These are phyloP conservation scores for Fistularia commersonii DNA, from an alignment of 2,797 vertebrate genomes.

Conservation along the genomic window DNA sequence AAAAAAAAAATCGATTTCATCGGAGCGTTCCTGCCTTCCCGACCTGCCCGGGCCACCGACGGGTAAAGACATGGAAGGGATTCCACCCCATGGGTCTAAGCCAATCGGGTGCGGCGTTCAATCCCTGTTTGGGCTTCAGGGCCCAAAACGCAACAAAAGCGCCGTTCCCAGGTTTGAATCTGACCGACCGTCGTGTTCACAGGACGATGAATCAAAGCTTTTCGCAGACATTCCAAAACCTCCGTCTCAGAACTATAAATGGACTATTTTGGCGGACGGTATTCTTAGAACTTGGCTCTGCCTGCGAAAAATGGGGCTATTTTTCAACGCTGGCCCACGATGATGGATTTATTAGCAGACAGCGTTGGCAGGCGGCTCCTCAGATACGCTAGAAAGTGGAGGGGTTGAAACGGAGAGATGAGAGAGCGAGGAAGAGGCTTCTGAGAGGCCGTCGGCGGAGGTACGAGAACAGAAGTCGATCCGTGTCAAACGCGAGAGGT, in stretches of 20 bases:
- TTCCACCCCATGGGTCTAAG: not conserved
- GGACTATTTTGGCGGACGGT: conserved; percentile 48
- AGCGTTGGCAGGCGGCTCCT: conserved; percentile 34
- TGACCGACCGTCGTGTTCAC: conserved; percentile 12
- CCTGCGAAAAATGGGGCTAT: conserved; percentile 47
- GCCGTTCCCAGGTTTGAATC: not conserved
- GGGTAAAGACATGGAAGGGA: too few species aligned
- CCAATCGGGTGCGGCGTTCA: not conserved
- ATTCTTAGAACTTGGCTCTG: conserved; percentile 55
- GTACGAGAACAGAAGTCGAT: conserved; percentile 9
- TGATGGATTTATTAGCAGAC: conserved; percentile 43
- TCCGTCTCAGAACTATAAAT: conserved; percentile 52
- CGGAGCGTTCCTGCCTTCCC: too few species aligned
- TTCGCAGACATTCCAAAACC: conserved; percentile 49
- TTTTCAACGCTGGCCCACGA: conserved; percentile 40
- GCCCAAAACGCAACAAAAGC: too few species aligned
- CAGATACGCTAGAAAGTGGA: conserved; percentile 23
- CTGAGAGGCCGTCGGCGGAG: conserved; percentile 15
- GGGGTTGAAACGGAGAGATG: conserved; percentile 21
- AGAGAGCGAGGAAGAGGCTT: conserved; percentile 13
- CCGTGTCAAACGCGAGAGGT: conserved; percentile 1
- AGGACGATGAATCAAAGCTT: conserved; percentile 44
- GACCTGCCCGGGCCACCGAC: too few species aligned
- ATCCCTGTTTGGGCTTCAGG: too few species aligned
- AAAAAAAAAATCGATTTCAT: too few species aligned